Base-by-base conservation (phyloP, 2,797 vertebrate species). In the Tamandua tetradactyla region DNA sequence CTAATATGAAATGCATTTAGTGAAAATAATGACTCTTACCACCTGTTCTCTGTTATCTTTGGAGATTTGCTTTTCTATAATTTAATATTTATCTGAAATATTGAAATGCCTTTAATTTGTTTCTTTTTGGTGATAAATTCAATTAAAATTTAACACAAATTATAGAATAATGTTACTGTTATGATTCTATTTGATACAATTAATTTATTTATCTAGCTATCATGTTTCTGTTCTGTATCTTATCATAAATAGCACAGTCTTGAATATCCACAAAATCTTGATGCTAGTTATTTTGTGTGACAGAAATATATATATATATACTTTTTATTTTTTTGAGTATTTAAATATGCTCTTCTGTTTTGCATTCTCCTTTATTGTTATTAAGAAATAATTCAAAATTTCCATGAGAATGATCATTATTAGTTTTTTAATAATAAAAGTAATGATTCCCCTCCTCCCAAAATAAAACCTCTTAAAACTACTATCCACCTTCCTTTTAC, bases 21-120 rank as follows among this genome's bases (percentile, higher is more conserved):
- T n/a, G n/a, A n/a, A n/a, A n/a, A n/a, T 20, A 72, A 62, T 74
- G 9, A 4, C 22, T 86, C 79, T 89, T 78, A 83, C 30, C n/a
- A 79, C 27, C 82, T 89, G 55, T 87, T 40, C 61, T 11, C 25
- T 79, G 23, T 87, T 42, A 89, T 83, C 37, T 72, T 83, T 76
- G 11, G 37, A 92, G 18, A 84, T 23, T 17, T 9, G 1, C 49
- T 68, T 75, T 83, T 55, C 8, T 30, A 55, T 52, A 12, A 25
- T 47, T 92, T 49, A 83, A 72, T 37, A 8, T 57, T n/a, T n/a
- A n/a, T n/a, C 52, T 94, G 30, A 87, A 82, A 89, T 83, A 83
- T 32, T 87, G 5, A 18, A 62, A 5, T 30, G 57, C 10, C 35
- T 81, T 15, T 81, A 55, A 61, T 27, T 61, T 61, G 23, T 71